A percentile compares a stretch with the other conserved stretches of the same genome.
These are phyloP conservation scores for Ceraclea dissimilis DNA, from an alignment of 2,888 invertebrate species.

Conservation along the genomic window DNA sequence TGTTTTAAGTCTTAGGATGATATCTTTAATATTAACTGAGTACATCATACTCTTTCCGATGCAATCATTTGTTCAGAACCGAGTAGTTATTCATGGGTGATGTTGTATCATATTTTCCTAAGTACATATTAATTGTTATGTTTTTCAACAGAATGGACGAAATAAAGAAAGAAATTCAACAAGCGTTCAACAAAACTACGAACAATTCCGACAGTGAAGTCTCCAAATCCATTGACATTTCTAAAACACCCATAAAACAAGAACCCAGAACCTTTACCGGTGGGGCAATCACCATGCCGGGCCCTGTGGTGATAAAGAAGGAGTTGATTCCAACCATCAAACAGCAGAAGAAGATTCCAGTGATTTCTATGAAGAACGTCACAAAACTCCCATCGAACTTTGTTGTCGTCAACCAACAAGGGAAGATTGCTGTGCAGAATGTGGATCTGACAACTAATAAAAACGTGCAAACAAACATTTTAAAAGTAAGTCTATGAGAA, in stretches of 20 bases:
- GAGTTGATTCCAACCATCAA: neutral
- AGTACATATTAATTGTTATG: too few relatives aligned
- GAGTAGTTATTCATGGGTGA: too few relatives aligned
- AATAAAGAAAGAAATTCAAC: constrained; percentile 30
- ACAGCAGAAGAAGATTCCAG: constrained; percentile 3
- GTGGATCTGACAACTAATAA: neutral
- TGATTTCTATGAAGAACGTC: constrained; percentile 2
- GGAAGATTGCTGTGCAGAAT: constrained; percentile 23
- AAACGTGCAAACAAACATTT: too few relatives aligned
- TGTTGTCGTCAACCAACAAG: constrained; percentile 30
- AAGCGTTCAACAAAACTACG: constrained; percentile 29
- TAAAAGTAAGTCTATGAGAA: too few relatives aligned
- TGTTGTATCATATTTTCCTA: too few relatives aligned
- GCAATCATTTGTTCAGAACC: too few relatives aligned
- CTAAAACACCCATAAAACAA: neutral
- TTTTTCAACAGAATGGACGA: constrained; percentile 30
- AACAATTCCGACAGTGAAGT: neutral
- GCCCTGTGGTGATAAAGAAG: neutral
- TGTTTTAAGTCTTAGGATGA: too few relatives aligned
- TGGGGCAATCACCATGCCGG: neutral
- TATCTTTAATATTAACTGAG: too few relatives aligned
- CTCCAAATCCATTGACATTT: neutral
- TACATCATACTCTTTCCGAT: too few relatives aligned
- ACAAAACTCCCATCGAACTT: constrained; percentile 38
- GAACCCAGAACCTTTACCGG: neutral